Percentiles rank a stretch among this genome's conserved stretches.
Evolutionary conservation across 1,140 invertebrate species (phyloP).

Genomic region (Megalonaias nervosa): DNA sequence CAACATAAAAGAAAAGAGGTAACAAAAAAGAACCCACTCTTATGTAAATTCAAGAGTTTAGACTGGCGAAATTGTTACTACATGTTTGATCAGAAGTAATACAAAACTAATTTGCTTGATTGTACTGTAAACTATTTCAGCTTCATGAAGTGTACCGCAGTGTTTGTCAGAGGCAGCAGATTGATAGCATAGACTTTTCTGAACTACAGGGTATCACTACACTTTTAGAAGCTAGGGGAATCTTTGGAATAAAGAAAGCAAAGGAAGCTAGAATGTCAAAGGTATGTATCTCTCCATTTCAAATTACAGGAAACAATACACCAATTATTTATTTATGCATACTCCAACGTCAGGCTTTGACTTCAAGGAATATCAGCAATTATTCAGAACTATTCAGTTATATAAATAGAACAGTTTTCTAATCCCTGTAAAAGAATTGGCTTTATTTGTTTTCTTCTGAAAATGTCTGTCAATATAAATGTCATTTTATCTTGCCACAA

Average conservation of each 20-base stretch:
- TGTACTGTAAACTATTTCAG: constrained; percentile 69
- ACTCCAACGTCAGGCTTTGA: no score
- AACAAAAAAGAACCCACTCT: background rate
- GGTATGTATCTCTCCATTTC: constrained; percentile 50
- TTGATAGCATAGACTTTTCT: constrained; percentile 82
- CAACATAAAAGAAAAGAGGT: background rate
- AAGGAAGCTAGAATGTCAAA: constrained; percentile 71
- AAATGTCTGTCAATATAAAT: no score
- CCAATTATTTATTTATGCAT: constrained; percentile 71
- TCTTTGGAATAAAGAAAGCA: constrained; percentile 79
- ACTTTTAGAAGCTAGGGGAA: constrained; percentile 86
- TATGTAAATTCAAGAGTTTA: no score
- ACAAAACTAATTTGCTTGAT: constrained; percentile 1
- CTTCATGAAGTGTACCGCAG: constrained; percentile 79
- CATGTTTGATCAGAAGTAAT: background rate
- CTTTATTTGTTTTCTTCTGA: no score
- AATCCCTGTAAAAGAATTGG: no score
- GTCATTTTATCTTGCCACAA: no score
- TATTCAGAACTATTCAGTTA: no score
- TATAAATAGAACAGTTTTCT: no score
- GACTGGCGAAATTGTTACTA: no score
- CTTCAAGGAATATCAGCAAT: no score
- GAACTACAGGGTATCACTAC: constrained; percentile 85
- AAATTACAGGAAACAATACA: no score
- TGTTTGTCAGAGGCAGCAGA: constrained; percentile 84